Conservation (phyloP, 2,888 invertebrate genomes). For the Aporophyla lueneburgensis region DNA sequence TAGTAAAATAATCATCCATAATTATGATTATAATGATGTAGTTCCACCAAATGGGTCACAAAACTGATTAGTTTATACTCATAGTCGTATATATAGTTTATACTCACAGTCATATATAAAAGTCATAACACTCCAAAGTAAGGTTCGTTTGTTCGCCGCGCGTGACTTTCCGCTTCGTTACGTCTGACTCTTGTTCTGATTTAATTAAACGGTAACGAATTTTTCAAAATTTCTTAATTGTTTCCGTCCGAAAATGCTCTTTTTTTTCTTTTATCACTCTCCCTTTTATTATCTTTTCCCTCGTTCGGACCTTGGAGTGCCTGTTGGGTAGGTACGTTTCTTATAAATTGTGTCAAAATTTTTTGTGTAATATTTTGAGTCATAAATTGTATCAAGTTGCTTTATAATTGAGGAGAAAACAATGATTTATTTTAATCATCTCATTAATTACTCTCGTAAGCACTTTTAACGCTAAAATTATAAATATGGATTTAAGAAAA, state of each 20-base stretch:
- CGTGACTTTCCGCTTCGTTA: slow-evolving; percentile 84
- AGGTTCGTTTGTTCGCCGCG: slow-evolving; percentile 71
- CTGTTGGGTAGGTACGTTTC: slow-evolving; percentile 10
- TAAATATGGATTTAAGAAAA: slow-evolving; percentile 32
- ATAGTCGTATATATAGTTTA: slow-evolving; percentile 23
- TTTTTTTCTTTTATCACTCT: slow-evolving; percentile 47
- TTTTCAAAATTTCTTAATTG: slow-evolving; percentile 82
- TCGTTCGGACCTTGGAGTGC: slow-evolving; percentile 37
- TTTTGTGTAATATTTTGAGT: slow-evolving; percentile 1
- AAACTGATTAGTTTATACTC: slow-evolving; percentile 41
- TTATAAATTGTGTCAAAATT: slow-evolving; percentile 23
- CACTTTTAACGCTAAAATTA: slow-evolving; percentile 23
- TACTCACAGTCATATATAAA: neutral
- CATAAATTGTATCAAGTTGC: slow-evolving; percentile 24
- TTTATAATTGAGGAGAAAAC: slow-evolving; percentile 28
- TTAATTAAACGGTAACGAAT: slow-evolving; percentile 83
- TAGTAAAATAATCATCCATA: neutral
- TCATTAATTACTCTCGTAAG: slow-evolving; percentile 32
- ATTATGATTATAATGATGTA: slow-evolving; percentile 13
- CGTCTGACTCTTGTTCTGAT: slow-evolving; percentile 78
- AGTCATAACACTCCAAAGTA: slow-evolving; percentile 52
- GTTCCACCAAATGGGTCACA: slow-evolving; percentile 32
- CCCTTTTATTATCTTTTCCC: slow-evolving; percentile 54
- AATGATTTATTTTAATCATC: slow-evolving; percentile 14
- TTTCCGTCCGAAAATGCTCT: slow-evolving; percentile 80